Evolutionary conservation across 2,888 invertebrate species (phyloP).

Genomic region (Willowsia nigromaculata): DNA sequence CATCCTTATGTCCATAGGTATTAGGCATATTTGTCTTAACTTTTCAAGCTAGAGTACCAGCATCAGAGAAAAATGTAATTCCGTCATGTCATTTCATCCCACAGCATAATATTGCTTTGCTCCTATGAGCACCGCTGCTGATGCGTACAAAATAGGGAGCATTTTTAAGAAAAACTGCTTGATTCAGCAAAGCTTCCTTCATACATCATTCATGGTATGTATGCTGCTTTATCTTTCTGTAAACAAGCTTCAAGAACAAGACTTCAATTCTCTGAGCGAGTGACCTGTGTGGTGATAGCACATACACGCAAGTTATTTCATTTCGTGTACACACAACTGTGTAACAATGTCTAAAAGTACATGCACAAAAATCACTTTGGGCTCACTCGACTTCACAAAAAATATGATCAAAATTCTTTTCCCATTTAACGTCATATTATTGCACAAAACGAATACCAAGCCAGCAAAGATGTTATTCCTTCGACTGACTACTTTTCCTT

Average conservation of each 20-base stretch:
- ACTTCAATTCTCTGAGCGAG: constrained; percentile 18
- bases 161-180: constrained; percentile 40
- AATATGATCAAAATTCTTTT: not conserved
- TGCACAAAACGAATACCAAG: not conserved
- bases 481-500: not conserved
- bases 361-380: constrained; percentile 1
- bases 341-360: not conserved
- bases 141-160: constrained; percentile 42
- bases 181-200: constrained; percentile 42
- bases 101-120: not conserved
- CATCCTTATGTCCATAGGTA: not conserved
- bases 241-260: constrained; percentile 26
- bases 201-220: constrained; percentile 43
- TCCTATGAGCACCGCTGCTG: not conserved
- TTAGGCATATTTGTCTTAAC: not conserved
- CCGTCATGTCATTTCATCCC: not conserved
- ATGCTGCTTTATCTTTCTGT: not conserved
- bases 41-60: not conserved
- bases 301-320: not conserved
- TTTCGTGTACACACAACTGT: not conserved
- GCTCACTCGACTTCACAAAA: not conserved
- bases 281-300: not conserved
- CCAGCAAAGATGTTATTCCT: not conserved
- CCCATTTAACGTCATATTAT: constrained; percentile 1
- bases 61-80: not conserved